Evolutionary conservation across 2,888 invertebrate genomes (phyloP).

Genomic region (Caradrina kadenii): DNA sequence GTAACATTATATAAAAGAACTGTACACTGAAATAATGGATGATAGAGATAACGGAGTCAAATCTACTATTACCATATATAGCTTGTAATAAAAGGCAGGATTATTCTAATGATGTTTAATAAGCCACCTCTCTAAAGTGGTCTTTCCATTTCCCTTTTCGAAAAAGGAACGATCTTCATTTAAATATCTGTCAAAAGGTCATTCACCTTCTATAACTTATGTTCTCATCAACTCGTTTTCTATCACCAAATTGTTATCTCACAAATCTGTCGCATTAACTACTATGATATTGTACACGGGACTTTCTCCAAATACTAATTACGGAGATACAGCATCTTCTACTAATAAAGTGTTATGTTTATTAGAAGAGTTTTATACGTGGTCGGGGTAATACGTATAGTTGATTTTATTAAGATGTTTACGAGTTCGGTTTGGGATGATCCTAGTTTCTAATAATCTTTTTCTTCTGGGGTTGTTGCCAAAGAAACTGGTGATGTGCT

Average conservation of each 20-base stretch:
- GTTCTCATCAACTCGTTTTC: slow-evolving; percentile 52
- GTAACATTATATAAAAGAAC: too few relatives aligned
- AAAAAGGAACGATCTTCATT: background rate
- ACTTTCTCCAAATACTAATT: slow-evolving; percentile 63
- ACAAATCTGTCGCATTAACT: slow-evolving; percentile 49
- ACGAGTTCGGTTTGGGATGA: slow-evolving; percentile 13
- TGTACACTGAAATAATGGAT: too few relatives aligned
- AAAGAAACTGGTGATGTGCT: background rate
- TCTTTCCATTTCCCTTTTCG: background rate
- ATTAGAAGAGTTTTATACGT: slow-evolving; percentile 39
- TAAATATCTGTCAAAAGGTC: slow-evolving; percentile 29
- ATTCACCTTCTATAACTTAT: slow-evolving; percentile 21
- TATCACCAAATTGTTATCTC: slow-evolving; percentile 58
- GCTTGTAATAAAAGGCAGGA: background rate
- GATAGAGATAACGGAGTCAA: background rate
- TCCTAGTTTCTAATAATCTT: slow-evolving; percentile 2
- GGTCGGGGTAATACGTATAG: slow-evolving; percentile 33
- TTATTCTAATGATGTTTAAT: background rate
- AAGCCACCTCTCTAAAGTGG: background rate
- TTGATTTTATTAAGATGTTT: slow-evolving; percentile 48
- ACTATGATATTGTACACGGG: slow-evolving; percentile 39
- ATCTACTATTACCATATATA: background rate
- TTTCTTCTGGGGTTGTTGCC: slow-evolving; percentile 2
- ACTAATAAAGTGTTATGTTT: slow-evolving; percentile 57
- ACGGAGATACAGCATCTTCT: slow-evolving; percentile 32